Conservation (phyloP, 2,113 vertebrate species). For the Tyto alba region DNA sequence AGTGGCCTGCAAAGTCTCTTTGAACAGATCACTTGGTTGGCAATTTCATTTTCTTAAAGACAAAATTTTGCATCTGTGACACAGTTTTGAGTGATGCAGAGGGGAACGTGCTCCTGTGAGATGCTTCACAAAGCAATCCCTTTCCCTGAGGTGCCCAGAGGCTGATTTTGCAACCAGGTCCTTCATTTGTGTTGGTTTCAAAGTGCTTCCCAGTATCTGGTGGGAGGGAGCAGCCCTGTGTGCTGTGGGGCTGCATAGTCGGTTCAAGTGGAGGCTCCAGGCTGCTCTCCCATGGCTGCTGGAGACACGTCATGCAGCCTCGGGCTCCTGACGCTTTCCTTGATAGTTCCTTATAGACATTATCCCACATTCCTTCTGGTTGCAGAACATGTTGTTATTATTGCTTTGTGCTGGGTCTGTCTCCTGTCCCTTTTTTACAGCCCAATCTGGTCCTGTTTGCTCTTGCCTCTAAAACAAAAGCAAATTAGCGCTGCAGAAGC, state of each 20-base stretch:
- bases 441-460: slow-evolving; percentile 5
- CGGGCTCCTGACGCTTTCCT: slow-evolving; percentile 28
- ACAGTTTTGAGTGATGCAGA: not conserved
- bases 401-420: slow-evolving; percentile 29
- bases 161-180: not conserved
- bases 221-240: not conserved
- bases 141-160: not conserved
- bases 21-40: not conserved
- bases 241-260: not conserved
- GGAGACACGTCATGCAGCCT: slow-evolving; percentile 5
- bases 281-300: slow-evolving; percentile 46
- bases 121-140: not conserved
- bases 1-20: not conserved
- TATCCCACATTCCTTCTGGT: slow-evolving; percentile 56
- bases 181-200: not conserved
- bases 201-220: not conserved
- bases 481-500: slow-evolving; percentile 1
- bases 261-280: not conserved
- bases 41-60: not conserved
- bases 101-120: not conserved
- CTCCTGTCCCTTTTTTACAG: slow-evolving; percentile 20
- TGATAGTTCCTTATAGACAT: slow-evolving; percentile 36
- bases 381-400: slow-evolving; percentile 56
- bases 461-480: slow-evolving; percentile 36
- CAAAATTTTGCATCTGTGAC: not conserved